These are phyloP conservation scores for Platichthys flesus DNA, from an alignment of 2,113 vertebrate species.

Conservation along the genomic window DNA sequence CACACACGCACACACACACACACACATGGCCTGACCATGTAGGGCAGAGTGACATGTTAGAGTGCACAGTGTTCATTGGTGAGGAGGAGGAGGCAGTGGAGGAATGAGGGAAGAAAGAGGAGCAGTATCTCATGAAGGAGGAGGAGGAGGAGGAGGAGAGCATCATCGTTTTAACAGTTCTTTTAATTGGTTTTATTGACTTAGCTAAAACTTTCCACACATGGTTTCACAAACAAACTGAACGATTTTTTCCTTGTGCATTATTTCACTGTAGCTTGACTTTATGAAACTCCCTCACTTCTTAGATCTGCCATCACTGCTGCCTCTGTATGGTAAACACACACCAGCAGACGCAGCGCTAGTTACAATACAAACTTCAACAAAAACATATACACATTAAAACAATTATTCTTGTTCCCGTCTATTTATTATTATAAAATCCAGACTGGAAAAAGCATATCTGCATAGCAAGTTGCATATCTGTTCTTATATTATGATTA, in stretches of 20 bases:
- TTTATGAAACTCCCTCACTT: background rate
- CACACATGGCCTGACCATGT: background rate
- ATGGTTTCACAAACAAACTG: background rate
- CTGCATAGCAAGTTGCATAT: background rate
- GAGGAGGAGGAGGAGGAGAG: background rate
- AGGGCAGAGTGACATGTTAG: constrained; percentile 50
- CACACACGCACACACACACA: background rate
- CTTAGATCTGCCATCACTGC: constrained; percentile 15
- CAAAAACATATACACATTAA: background rate
- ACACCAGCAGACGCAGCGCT: constrained; percentile 10
- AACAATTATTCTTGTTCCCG: background rate
- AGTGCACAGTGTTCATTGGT: constrained; percentile 8
- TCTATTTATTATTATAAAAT: no score
- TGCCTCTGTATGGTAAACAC: constrained; percentile 37
- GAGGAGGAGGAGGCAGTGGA: constrained; percentile 19
- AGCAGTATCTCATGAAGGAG: background rate
- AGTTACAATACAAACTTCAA: constrained; percentile 33
- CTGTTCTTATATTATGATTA: background rate
- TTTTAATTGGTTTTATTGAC: background rate
- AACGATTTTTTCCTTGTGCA: background rate
- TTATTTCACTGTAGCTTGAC: constrained; percentile 12
- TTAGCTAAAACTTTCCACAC: background rate
- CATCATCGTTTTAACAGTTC: background rate
- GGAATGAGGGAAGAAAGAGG: background rate
- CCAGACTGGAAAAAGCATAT: background rate